Base-by-base conservation (phyloP, 2,888 invertebrate species). In the Tinea semifulvella region DNA sequence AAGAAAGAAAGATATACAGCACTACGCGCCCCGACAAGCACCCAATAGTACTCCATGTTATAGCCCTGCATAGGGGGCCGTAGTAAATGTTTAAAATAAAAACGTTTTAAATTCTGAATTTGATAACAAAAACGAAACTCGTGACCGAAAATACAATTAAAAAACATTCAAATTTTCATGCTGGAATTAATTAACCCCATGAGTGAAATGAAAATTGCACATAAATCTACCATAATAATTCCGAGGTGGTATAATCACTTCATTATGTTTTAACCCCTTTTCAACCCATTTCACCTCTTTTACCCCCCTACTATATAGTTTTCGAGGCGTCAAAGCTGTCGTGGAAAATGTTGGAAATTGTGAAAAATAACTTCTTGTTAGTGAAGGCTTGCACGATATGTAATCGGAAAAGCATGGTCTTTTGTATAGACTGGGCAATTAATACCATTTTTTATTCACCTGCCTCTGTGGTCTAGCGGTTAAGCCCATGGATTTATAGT, bases 281-380 rank as follows among this genome's bases (percentile, higher is more conserved):
- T 11, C 38, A 26, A 19, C 19, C 16, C 38, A 13, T 31, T 40
- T 18, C 40, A 18, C 39, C 40, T 22, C 7, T 11, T 7, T 28
- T 28, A 28, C 28, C 28, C 11, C 28, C 28, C n/a, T 28, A 5
- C 8, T 8, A 22, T 18, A 36, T 18, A 36, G 18, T 36, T 36
- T 36, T 36, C 36, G 36, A 36, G 36, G 36, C 36, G 36, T 36
- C 36, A 14, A 18, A 18, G 17, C 36, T 40, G 40, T 40, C 22
- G 40, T 14, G 22, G 8, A 55, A 56, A 61, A 60, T 52, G 59
- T 60, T 57, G 56, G 57, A 57, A 65, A 61, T 61, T 56, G 58
- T 64, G 59, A 67, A 65, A 69, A 68, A 68, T 63, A 57, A 59
- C 58, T 56, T 58, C 61, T 68, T 56, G 67, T 65, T 67, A 65